phyloP scores from a whole-genome alignment of 1,140 invertebrate genomes.

The Orius insidiosus region DNA sequence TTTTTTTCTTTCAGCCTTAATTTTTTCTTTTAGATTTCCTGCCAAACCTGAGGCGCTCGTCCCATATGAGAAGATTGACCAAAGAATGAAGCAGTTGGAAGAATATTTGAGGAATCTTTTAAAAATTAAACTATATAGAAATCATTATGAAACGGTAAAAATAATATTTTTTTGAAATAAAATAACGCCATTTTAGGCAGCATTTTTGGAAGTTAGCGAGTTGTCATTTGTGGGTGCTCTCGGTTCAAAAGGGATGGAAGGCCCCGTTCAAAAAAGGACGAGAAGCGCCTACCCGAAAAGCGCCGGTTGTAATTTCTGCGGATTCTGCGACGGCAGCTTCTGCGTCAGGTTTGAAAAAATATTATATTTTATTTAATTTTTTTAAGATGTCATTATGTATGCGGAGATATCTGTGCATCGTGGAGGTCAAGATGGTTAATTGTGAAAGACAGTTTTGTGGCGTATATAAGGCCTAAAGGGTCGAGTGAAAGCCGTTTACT shows the following conservation, averaged over 20 bases:
- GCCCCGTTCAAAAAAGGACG: constrained; percentile 69
- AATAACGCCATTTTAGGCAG: constrained; percentile 38
- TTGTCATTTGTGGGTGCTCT: constrained; percentile 74
- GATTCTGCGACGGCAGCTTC: constrained; percentile 41
- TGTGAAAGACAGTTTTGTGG: constrained; percentile 80
- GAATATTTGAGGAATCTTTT: constrained; percentile 71
- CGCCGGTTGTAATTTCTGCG: constrained; percentile 53
- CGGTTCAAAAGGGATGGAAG: constrained; percentile 78
- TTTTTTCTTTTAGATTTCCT: constrained; percentile 40
- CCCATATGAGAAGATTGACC: constrained; percentile 50
- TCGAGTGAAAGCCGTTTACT: constrained; percentile 56
- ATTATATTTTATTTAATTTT: not conserved
- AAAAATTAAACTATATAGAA: constrained; percentile 67
- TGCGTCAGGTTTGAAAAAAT: constrained; percentile 39
- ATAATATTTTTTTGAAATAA: not conserved
- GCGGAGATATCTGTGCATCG: constrained; percentile 53
- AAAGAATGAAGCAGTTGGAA: constrained; percentile 60
- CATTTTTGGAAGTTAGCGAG: constrained; percentile 77
- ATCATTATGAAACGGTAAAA: constrained; percentile 73
- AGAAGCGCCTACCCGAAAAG: constrained; percentile 50
- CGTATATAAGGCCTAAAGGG: constrained; percentile 70
- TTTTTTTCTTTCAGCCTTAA: not conserved
- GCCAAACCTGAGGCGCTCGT: constrained; percentile 67
- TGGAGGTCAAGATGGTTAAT: constrained; percentile 77
- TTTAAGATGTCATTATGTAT: constrained; percentile 50